Conservation (phyloP, 2,888 invertebrate species). For the Drosophila longiperda region DNA sequence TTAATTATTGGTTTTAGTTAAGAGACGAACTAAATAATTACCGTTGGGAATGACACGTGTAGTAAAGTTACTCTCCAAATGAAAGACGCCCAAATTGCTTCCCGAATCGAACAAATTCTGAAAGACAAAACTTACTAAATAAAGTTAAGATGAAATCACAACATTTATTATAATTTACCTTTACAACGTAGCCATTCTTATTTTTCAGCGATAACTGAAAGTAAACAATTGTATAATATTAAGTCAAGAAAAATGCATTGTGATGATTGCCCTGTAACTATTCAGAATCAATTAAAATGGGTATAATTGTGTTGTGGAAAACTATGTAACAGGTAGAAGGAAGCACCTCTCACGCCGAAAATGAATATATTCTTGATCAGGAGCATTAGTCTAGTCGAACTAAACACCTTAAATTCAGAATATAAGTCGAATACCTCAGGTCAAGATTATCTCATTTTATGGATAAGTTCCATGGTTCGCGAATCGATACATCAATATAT, state of each 20-base stretch:
- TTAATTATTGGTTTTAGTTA: not conserved
- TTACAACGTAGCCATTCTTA: constrained; percentile 78
- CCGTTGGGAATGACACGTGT: constrained; percentile 79
- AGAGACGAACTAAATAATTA: constrained; percentile 35
- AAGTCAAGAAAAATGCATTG: not conserved
- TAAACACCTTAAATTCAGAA: not conserved
- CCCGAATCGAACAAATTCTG: constrained; percentile 65
- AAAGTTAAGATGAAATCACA: no score
- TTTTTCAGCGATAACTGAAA: constrained; percentile 81
- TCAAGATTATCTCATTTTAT: not conserved
- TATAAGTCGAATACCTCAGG: not conserved
- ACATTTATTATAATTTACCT: constrained; percentile 53
- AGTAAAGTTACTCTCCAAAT: constrained; percentile 41
- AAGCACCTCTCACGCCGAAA: not conserved
- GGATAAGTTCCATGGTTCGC: not conserved
- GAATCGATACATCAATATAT: not conserved
- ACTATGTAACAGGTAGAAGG: not conserved
- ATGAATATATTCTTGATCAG: not conserved
- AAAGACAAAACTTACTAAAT: not conserved
- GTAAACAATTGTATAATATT: not conserved
- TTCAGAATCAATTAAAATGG: no score
- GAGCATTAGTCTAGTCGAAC: not conserved
- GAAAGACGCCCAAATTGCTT: constrained; percentile 31
- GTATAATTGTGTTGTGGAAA: not conserved
- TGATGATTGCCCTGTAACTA: no score